These are phyloP conservation scores for Pogonognathellus flavescens DNA, from an alignment of 1,140 invertebrate genomes.

Conservation along the genomic window DNA sequence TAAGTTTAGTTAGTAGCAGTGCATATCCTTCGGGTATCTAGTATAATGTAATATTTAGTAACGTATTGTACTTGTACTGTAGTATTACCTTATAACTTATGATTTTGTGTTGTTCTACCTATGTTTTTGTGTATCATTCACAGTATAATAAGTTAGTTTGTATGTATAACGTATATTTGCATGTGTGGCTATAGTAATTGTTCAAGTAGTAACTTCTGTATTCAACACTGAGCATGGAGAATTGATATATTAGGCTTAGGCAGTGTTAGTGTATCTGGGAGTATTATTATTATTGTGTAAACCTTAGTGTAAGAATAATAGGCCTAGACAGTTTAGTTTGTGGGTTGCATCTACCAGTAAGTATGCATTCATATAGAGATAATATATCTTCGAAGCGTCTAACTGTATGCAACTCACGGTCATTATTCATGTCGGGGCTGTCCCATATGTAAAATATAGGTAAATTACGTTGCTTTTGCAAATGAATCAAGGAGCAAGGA, in stretches of 20 bases:
- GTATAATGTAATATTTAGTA: no score
- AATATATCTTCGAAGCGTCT: slow-evolving; percentile 34
- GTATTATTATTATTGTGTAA: neutral
- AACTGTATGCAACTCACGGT: slow-evolving; percentile 41
- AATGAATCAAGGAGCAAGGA: slow-evolving; percentile 48
- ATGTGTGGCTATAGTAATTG: neutral
- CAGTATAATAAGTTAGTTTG: neutral
- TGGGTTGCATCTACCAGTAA: neutral
- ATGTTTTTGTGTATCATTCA: neutral
- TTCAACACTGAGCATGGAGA: neutral
- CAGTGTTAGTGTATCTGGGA: neutral
- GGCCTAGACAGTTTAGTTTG: neutral
- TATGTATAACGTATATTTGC: neutral
- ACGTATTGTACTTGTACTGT: neutral
- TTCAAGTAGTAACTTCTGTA: slow-evolving; percentile 22
- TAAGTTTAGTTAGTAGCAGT: no score
- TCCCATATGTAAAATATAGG: slow-evolving; percentile 49
- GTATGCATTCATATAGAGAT: neutral
- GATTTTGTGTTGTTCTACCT: slow-evolving; percentile 28
- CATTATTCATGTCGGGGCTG: slow-evolving; percentile 43
- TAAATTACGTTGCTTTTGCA: slow-evolving; percentile 47
- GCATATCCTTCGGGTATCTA: no score
- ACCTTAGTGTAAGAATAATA: neutral
- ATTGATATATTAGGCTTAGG: slow-evolving; percentile 1
- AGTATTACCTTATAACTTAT: slow-evolving; percentile 3